Conservation (phyloP, 2,888 invertebrate species). For the Cartodere bifasciata region DNA sequence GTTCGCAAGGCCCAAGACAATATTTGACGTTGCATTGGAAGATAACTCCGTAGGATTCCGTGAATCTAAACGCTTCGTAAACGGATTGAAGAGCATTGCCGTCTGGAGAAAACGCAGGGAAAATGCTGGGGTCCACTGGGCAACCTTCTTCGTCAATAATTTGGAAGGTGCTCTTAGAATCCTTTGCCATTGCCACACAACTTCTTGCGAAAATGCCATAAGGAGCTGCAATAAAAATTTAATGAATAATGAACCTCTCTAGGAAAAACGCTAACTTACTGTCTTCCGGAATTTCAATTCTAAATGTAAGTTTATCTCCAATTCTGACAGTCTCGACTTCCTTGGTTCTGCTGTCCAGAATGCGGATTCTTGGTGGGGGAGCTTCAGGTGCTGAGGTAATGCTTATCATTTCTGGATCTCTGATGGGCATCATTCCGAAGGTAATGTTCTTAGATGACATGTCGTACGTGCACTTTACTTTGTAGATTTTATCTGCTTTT, state of each 20-base stretch:
- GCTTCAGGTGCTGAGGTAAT: conserved; percentile 92
- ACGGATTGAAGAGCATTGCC: conserved; percentile 83
- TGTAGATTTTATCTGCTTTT: conserved; percentile 92
- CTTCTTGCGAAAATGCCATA: conserved; percentile 92
- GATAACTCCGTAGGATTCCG: conserved; percentile 91
- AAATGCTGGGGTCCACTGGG: conserved; percentile 85
- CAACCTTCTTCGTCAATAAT: conserved; percentile 93
- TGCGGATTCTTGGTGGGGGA: conserved; percentile 85
- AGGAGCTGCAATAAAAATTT: conserved; percentile 53
- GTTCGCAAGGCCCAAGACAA: conserved; percentile 87
- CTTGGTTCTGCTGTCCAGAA: conserved; percentile 71
- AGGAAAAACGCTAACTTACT: conserved; percentile 49
- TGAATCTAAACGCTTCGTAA: conserved; percentile 91
- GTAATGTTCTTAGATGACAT: conserved; percentile 94
- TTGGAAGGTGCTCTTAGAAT: conserved; percentile 90
- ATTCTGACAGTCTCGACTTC: conserved; percentile 92
- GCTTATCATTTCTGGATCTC: conserved; percentile 92
- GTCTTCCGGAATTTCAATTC: conserved; percentile 92
- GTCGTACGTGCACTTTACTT: conserved; percentile 91
- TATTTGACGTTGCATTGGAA: conserved; percentile 97
- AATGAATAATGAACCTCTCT: neutral
- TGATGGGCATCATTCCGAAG: conserved; percentile 95
- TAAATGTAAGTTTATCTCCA: conserved; percentile 87
- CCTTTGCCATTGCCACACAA: conserved; percentile 94
- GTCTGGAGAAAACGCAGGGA: conserved; percentile 84